Evolutionary conservation across 2,888 invertebrate genomes (phyloP).

Genomic region (Agrotis segetum): DNA sequence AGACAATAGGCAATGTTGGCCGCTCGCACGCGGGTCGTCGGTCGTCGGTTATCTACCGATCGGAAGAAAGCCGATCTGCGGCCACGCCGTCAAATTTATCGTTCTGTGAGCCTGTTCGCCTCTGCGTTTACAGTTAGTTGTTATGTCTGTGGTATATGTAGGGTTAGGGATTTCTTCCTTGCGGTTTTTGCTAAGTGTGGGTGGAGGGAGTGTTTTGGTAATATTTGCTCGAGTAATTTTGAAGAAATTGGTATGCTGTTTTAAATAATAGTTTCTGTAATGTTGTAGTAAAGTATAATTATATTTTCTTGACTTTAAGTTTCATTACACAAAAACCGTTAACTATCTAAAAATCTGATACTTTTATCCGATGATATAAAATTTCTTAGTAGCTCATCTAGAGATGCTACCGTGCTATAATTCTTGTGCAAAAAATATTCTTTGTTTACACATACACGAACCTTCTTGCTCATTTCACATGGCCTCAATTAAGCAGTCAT

Average conservation of each 20-base stretch:
- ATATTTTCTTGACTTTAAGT: too few relatives aligned
- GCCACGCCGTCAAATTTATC: slow-evolving; percentile 84
- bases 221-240: background rate
- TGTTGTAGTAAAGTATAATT: too few relatives aligned
- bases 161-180: slow-evolving; percentile 35
- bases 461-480: slow-evolving; percentile 70
- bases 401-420: slow-evolving; percentile 48
- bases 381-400: slow-evolving; percentile 12
- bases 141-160: slow-evolving; percentile 71
- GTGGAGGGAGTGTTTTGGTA: background rate
- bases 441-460: slow-evolving; percentile 72
- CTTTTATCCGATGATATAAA: background rate
- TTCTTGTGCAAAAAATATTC: slow-evolving; percentile 70
- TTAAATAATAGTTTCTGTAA: background rate
- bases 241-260: background rate
- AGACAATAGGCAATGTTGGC: slow-evolving; percentile 81
- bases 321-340: background rate
- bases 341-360: background rate
- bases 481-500: slow-evolving; percentile 89
- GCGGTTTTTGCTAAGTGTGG: slow-evolving; percentile 15
- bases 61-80: slow-evolving; percentile 85
- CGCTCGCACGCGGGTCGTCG: slow-evolving; percentile 84
- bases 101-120: slow-evolving; percentile 77
- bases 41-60: slow-evolving; percentile 85
- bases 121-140: slow-evolving; percentile 80